Evolutionary conservation across 2,888 invertebrate genomes (phyloP), one percentile per base, ranked within the genome.

Genomic region (Cerastoderma edule): DNA sequence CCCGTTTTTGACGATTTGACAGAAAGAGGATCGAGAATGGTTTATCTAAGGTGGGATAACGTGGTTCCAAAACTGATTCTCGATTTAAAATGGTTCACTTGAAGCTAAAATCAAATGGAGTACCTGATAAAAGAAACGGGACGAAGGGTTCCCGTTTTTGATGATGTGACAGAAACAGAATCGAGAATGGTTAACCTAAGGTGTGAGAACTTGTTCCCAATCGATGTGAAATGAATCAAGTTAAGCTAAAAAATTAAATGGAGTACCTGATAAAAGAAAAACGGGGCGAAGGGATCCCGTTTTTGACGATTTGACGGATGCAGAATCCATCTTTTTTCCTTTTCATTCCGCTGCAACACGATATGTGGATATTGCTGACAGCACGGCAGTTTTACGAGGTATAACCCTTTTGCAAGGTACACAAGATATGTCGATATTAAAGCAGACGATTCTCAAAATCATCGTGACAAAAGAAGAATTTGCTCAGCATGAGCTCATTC

Each of bases 291-390:
- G n/a, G n/a, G n/a, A n/a, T n/a, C 2, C 50, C 5, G 22, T n/a
- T 10, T 50, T 1, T 3, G 22, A 50, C n/a, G 22, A 22, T 19
- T 50, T 56, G 35, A 60, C 4, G 60, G 33, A 60, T 60, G 60
- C 35, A 39, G 35, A 8, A n/a, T n/a, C 35, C 24, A 53, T 1
- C 2, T 22, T 50, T 50, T 50, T n/a, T n/a, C n/a, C 50, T 50
- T 22, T 50, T 50, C 50, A 24, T 22, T 35, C 19, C 39, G 2
- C 60, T 39, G 60, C 22, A 35, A 60, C 27, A 19, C 4, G 57
- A 57, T 57, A 32, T 32, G 33, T n/a, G 19, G 33, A 16, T 8
- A 19, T 13, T 32, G 57, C 33, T 60, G 60, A 60, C 60, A 60
- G 60, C 24, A 35, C 35, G 60, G 39, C 60, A 39, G 6, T 33